Evolutionary conservation across 1,140 invertebrate species (phyloP).

Genomic region (Oreohelix idahoensis): DNA sequence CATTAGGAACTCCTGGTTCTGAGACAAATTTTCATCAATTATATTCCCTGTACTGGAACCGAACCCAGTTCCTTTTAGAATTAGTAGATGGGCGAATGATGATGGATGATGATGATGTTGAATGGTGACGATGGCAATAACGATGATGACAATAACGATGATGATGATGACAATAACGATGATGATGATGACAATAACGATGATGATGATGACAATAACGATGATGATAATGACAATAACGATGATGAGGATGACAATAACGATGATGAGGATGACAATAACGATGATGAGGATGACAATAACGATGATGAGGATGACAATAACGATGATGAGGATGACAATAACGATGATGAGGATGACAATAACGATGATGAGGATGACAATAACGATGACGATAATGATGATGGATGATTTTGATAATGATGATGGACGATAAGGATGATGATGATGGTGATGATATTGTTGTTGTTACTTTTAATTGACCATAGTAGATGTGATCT

Average conservation of each 20-base stretch:
- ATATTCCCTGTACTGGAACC: too few species aligned
- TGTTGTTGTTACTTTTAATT: too few species aligned
- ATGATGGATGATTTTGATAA: background rate
- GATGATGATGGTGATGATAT: background rate
- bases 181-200: background rate
- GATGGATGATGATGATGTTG: background rate
- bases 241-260: background rate
- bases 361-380: background rate
- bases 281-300: background rate
- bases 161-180: background rate
- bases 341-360: background rate
- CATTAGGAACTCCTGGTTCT: too few species aligned
- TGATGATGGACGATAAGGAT: background rate
- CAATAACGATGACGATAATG: background rate
- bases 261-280: background rate
- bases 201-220: background rate
- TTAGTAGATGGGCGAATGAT: background rate
- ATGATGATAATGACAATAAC: background rate
- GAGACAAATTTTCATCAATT: too few species aligned
- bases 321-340: background rate
- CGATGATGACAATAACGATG: background rate
- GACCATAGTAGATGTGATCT: too few species aligned
- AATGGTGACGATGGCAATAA: background rate
- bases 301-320: background rate
- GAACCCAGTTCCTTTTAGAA: too few species aligned